Percentiles rank a stretch among this genome's conserved stretches.
phyloP scores from a whole-genome alignment of 2,888 invertebrate genomes.

The Caenorhabditis doughertyi region DNA sequence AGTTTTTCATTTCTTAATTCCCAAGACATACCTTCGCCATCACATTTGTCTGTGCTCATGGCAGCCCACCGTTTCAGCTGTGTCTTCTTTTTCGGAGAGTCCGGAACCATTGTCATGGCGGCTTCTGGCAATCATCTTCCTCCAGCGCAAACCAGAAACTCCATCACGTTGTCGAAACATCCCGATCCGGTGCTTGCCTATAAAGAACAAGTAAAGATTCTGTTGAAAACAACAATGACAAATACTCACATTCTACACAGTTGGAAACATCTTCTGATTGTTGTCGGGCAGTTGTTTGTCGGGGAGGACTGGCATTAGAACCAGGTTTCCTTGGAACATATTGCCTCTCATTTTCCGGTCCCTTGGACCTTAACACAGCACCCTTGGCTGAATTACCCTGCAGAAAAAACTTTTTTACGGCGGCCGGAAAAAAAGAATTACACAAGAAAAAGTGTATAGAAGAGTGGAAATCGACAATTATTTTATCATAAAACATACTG shows the following conservation, averaged over 20 bases:
- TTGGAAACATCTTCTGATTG: conserved; percentile 91
- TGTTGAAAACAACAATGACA: conserved; percentile 42
- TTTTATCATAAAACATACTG: no score
- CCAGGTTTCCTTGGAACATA: conserved; percentile 89
- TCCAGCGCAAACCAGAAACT: conserved; percentile 96
- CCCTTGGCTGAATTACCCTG: no score
- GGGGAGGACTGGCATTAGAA: no score
- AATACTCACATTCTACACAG: conserved; percentile 87
- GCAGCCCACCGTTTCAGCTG: conserved; percentile 98
- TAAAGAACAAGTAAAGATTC: conserved; percentile 26
- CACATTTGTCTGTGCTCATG: conserved; percentile 99
- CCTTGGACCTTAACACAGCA: no score
- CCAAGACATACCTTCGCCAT: conserved; percentile 87
- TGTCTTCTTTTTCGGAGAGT: conserved; percentile 93
- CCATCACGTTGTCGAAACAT: conserved; percentile 96
- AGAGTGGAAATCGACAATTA: no score
- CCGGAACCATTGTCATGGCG: conserved; percentile 95
- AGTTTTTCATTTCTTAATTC: conserved; percentile 17
- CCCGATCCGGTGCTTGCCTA: conserved; percentile 96
- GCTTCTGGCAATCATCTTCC: conserved; percentile 94
- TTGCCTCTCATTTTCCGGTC: conserved; percentile 95
- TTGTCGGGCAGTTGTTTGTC: no score
- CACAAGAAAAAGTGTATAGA: no score
- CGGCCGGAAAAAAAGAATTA: no score
- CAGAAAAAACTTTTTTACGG: no score